phyloP scores from a whole-genome alignment of 2,113 vertebrate genomes.

The Ovis canadensis region DNA sequence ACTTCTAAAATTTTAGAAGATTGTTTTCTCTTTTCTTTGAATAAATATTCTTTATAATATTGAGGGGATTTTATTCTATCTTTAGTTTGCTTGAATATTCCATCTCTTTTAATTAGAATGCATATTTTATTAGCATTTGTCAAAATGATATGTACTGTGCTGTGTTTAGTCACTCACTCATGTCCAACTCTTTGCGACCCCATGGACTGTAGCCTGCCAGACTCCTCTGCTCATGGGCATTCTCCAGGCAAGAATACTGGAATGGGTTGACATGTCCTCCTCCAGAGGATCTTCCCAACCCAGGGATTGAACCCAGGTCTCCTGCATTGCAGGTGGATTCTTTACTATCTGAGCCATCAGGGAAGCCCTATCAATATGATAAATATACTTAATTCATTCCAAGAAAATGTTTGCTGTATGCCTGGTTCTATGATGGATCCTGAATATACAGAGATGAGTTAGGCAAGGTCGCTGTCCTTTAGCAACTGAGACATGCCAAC shows the following conservation, averaged over 20 bases:
- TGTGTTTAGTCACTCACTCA: neutral
- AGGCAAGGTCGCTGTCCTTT: neutral
- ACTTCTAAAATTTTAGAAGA: neutral
- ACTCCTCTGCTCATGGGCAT: neutral
- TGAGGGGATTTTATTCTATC: neutral
- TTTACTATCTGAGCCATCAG: neutral
- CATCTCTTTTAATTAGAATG: neutral
- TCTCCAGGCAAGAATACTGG: neutral
- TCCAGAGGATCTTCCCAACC: neutral
- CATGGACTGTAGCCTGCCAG: neutral
- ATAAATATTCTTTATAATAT: neutral
- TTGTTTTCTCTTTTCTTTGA: neutral
- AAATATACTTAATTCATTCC: neutral
- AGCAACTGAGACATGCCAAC: neutral
- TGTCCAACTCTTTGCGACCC: rapidly evolving
- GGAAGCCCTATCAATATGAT: neutral
- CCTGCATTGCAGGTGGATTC: neutral
- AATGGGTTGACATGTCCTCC: neutral
- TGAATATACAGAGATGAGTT: neutral
- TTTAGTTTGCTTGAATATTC: neutral
- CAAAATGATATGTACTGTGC: neutral
- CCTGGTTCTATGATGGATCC: neutral
- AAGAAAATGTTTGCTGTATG: neutral
- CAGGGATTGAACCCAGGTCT: neutral
- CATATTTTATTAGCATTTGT: neutral